Base-by-base conservation (phyloP, 2,888 invertebrate species). In the Drosophila pseudotakahashii region DNA sequence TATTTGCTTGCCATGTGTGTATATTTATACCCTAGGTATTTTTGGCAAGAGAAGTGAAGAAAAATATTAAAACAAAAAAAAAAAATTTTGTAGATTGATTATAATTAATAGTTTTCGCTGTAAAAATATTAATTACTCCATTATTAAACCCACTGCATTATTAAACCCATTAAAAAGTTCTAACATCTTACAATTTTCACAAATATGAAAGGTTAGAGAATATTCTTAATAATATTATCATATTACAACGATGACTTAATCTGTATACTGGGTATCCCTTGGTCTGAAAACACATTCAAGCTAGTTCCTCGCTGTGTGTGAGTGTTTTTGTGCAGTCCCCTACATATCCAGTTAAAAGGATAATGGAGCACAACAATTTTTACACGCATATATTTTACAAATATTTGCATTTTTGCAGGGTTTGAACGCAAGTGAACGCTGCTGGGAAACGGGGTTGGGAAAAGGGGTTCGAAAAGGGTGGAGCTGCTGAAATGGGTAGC, bases 341-440 rank as follows among this genome's bases (percentile, higher is more conserved):
- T 63, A 73, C 78, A 88, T 86, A 89, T 89, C 74, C 84, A 89
- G 88, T 87, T 89, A 85, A 85, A 85, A 85, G 89, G 89, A 85
- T 89, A 85, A 85, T 83, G 82, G 82, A 88, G 88, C 84, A 89
- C 89, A 89, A 89, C 89, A 84, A 89, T 85, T 85, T 88, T 85
- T 85, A 85, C 89, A 82, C 85, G 89, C 89, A 85, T 88, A 89
- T 89, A 89, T 85, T 89, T 86, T 88, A 82, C 86, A 89, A 85
- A 89, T 85, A 85, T 85, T 85, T 85, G 85, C 85, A 89, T 85
- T 89, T 88, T 85, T 87, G 58, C 83, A 79, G 53, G 68, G 47
- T 71, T 77, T 81, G 85, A 71, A n/a, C n/a, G n/a, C 82, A 88
- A 79, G 82, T 70, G 68, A 73, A 73, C 70, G 57, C 52, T n/a